Evolutionary conservation across 2,888 invertebrate genomes (phyloP).

Genomic region (Tinea semifulvella): DNA sequence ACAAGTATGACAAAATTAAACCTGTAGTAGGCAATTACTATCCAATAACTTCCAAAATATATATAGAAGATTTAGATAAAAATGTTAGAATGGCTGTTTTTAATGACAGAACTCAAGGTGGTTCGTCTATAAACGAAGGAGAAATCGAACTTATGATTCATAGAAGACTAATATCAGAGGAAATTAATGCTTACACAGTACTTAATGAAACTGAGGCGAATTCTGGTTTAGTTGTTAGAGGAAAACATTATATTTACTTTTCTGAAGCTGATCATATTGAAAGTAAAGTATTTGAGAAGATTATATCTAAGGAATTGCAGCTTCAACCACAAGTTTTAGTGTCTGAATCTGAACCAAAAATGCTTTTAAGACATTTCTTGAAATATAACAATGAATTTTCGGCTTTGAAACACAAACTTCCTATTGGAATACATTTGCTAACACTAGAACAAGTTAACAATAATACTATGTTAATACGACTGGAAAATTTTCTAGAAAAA

Average conservation of each 20-base stretch:
- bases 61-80: conserved; percentile 63
- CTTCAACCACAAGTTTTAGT: conserved; percentile 30
- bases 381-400: conserved; percentile 33
- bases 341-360: conserved; percentile 12
- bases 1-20: not conserved
- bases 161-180: conserved; percentile 81
- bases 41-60: conserved; percentile 87
- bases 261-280: conserved; percentile 33
- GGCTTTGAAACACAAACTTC: conserved; percentile 65
- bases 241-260: conserved; percentile 39
- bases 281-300: conserved; percentile 43
- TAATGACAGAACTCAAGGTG: conserved; percentile 84
- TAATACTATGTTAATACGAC: conserved; percentile 69
- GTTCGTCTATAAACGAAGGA: conserved; percentile 76
- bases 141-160: conserved; percentile 85
- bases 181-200: conserved; percentile 47
- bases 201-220: conserved; percentile 34
- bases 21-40: conserved; percentile 80
- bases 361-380: conserved; percentile 40
- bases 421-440: conserved; percentile 76
- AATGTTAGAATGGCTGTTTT: conserved; percentile 68
- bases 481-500: conserved; percentile 81
- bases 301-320: conserved; percentile 40
- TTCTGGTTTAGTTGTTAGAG: conserved; percentile 28
- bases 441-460: conserved; percentile 80